Evolutionary conservation across 1,140 invertebrate species (phyloP), one percentile per base, ranked within the genome.

Genomic region (Papilio dardanus): DNA sequence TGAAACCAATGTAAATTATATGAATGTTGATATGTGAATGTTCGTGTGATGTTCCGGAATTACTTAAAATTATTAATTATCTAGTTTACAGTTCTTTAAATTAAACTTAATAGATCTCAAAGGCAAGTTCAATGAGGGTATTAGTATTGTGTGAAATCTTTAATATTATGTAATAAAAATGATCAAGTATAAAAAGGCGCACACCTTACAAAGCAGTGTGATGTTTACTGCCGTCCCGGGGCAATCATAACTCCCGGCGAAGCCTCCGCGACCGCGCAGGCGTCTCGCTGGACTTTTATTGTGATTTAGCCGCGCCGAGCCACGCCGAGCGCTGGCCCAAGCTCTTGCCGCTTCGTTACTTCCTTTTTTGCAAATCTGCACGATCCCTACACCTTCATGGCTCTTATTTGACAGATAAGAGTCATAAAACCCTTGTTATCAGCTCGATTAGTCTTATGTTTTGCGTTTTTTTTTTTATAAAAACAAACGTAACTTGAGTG

Each of bases 211-310:
- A 71, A 35, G 58, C 24, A 42, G 65, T 71, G 76, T 66, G 78
- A 83, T 79, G 76, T 86, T 87, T 86, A 87, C 83, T 77, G 81
- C 75, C 79, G 65, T 83, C 86, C 80, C 76, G 83, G 74, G 83
- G 88, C 86, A 79, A 87, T 88, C 87, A 88, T 92, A 92, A 92
- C 81, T 92, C 88, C 85, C 80, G 83, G 80, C 78, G 78, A 58
- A 79, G 80, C 85, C 85, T 82, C 84, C 78, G 85, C 85, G 86
- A 80, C 81, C 82, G 78, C 81, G 78, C 82, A 87, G 89, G 87
- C 88, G 89, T 86, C 88, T 86, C 77, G 74, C 76, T 73, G 33
- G 89, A 91, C 90, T 91, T 91, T 92, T 92, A 92, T 92, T 92
- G 88, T 92, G 91, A 92, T 92, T 92, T 92, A 92, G 83, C 81